Conservation (phyloP, 1,140 invertebrate genomes). For the Trypoxylus dichotomus region DNA sequence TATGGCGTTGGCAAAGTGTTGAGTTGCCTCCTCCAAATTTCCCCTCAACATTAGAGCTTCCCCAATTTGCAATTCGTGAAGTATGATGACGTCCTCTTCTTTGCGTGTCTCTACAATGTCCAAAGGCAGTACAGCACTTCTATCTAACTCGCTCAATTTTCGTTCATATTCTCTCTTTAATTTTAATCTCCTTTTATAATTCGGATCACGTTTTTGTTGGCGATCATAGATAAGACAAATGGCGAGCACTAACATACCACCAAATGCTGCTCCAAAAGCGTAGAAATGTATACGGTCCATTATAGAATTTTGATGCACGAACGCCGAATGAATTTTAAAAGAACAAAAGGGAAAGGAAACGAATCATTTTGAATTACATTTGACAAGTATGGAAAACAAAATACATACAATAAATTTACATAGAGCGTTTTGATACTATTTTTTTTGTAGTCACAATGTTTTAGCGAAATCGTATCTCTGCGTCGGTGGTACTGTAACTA, state of each 20-base stretch:
- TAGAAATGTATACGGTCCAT: constrained; percentile 25
- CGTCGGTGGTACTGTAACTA: not conserved
- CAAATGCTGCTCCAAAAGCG: not conserved
- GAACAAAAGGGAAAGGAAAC: not conserved
- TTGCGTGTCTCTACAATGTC: not conserved
- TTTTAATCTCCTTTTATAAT: constrained; percentile 21
- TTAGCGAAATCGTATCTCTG: not conserved
- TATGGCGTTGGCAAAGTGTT: constrained; percentile 33
- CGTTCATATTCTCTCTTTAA: constrained; percentile 28
- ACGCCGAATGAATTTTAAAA: not conserved
- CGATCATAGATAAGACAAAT: constrained; percentile 23
- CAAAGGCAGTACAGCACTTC: not conserved
- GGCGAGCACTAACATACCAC: not conserved
- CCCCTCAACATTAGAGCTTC: constrained; percentile 28
- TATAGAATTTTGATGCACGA: constrained; percentile 17
- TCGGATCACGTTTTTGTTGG: constrained; percentile 11
- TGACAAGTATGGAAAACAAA: constrained; percentile 23
- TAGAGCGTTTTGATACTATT: constrained; percentile 28
- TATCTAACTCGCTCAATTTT: constrained; percentile 16
- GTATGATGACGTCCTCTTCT: constrained; percentile 29
- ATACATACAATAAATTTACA: not conserved
- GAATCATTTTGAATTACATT: constrained; percentile 26
- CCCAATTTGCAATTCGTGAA: constrained; percentile 27
- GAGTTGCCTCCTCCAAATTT: constrained; percentile 26
- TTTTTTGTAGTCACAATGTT: not conserved